Conservation (phyloP, 2,113 vertebrate genomes). For the Ornithorhynchus anatinus region DNA sequence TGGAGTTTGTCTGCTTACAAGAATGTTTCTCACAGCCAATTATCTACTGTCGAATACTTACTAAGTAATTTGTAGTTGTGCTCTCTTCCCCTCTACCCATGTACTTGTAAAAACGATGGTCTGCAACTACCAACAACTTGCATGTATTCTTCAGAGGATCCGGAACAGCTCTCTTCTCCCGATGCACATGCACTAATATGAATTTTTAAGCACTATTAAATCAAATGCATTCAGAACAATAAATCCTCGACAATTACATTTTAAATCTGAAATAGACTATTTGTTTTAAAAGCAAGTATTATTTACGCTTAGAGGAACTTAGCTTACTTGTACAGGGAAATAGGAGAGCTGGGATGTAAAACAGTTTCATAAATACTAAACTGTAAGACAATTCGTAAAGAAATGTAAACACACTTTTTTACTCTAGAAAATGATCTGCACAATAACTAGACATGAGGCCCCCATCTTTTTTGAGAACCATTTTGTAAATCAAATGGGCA, state of each 20-base stretch:
- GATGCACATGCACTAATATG: slow-evolving; percentile 59
- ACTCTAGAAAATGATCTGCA: neutral
- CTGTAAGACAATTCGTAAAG: too few relatives aligned
- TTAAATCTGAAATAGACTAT: slow-evolving; percentile 15
- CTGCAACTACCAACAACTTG: slow-evolving; percentile 91
- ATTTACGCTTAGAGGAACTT: neutral
- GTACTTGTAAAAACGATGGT: slow-evolving; percentile 91
- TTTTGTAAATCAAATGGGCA: neutral
- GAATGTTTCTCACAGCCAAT: neutral
- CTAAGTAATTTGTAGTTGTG: slow-evolving; percentile 95
- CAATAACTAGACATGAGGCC: neutral
- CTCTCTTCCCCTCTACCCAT: slow-evolving; percentile 96
- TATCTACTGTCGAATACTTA: slow-evolving; percentile 45
- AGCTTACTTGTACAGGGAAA: too few relatives aligned
- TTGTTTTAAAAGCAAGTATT: neutral
- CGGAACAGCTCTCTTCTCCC: slow-evolving; percentile 73
- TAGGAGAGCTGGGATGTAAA: neutral
- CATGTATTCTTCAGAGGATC: slow-evolving; percentile 90
- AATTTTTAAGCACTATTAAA: slow-evolving; percentile 52
- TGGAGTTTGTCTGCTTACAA: neutral
- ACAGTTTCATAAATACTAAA: neutral
- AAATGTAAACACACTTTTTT: neutral
- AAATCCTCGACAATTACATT: slow-evolving; percentile 3
- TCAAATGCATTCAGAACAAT: slow-evolving; percentile 22
- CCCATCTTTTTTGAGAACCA: neutral